Evolutionary conservation across 2,888 invertebrate genomes (phyloP), one percentile per base, ranked within the genome.

Genomic region (Caenorhabditis drosophilae): DNA sequence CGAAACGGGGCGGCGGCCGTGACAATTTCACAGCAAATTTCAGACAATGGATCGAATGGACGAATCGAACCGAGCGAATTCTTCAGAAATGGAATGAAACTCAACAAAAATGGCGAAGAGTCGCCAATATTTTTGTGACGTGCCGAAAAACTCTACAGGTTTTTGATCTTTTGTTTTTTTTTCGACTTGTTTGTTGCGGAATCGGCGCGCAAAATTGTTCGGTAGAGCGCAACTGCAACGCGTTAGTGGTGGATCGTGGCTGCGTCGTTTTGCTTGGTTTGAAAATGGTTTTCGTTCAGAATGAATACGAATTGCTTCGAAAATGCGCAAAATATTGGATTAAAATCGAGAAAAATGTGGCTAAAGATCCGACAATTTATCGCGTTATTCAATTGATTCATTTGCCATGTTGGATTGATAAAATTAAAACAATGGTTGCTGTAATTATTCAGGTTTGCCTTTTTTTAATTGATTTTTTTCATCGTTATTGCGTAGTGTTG

Each of bases 351-450:
- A 54, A 38, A 40, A 53, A 55, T 46, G 59, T 73, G 9, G 26
- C 23, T 7, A 63, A 68, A 53, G 75, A 75, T 34, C 54, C 51
- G 20, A 54, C 55, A 6, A 68, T 54, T 44, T 59, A 68, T 38
- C 46, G 66, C 26, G 35, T 80, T 15, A 44, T 78, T 9, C 76
- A 80, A 31, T 63, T 71, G 15, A 66, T 71, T 12, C 78, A 80
- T 44, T 56, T 71, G 7, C 46, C 57, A 2, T 79, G 80, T 53
- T 80, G 80, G 72, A 51, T 72, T 4, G 31, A 53, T 9, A 57
- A 49, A 20, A 48, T 72, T 2, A 27, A 51, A 2, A 38, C 34
- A 16, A 55, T 58, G 44, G 67, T 71, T 36, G 48, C 51, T 11
- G 50, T 61, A 23, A 60, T 71, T 20, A 63, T 71, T 15, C 22